Percentiles rank a stretch among this genome's conserved stretches.
Conservation (phyloP, 92 coral and sea anemone species). For the Montipora capitata region DNA sequence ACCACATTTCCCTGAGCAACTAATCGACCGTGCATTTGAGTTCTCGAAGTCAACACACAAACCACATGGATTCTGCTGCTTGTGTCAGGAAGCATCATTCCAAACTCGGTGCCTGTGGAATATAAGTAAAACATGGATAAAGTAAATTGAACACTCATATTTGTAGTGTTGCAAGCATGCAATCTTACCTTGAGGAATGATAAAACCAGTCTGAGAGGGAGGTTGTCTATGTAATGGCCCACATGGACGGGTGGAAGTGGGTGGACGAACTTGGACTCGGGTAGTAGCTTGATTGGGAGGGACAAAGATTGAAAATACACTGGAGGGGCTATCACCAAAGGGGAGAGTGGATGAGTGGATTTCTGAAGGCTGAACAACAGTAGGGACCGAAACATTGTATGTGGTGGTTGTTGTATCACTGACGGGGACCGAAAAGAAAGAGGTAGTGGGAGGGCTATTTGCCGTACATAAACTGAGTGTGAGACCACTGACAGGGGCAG, state of each 20-base stretch:
- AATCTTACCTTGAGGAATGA: not conserved
- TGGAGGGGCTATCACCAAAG: not conserved
- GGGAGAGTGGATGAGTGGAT: not conserved
- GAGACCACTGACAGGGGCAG: not conserved
- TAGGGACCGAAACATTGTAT: not conserved
- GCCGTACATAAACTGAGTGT: too few relatives aligned
- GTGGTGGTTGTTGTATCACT: not conserved
- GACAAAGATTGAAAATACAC: not conserved
- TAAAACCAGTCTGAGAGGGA: not conserved
- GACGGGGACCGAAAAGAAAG: not conserved
- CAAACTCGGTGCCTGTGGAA: conserved; percentile 9
- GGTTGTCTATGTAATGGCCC: not conserved
- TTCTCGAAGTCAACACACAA: not conserved
- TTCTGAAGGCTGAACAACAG: not conserved
- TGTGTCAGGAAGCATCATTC: not conserved
- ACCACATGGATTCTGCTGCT: not conserved
- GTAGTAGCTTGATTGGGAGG: not conserved
- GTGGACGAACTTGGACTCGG: not conserved
- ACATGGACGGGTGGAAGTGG: not conserved
- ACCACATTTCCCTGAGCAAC: conserved; percentile 51
- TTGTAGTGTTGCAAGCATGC: not conserved
- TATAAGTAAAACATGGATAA: not conserved
- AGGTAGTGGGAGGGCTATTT: not conserved
- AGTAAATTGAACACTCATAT: not conserved
- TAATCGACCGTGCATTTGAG: conserved; percentile 57